Conservation (phyloP, 2,113 vertebrate species). For the Atractosteus spatula region DNA sequence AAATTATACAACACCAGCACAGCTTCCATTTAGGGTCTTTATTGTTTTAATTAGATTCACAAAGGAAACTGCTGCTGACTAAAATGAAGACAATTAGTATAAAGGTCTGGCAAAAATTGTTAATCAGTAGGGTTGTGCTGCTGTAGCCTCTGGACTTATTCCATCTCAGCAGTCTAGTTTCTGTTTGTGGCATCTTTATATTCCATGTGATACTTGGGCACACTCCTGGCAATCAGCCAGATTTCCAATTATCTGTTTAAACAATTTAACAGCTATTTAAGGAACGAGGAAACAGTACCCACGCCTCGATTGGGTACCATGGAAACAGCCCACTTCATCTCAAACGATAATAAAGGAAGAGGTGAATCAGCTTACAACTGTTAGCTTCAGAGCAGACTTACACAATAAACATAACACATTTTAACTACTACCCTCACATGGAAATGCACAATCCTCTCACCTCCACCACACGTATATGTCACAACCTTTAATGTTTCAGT, state of each 20-base stretch:
- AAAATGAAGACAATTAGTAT: constrained; percentile 63
- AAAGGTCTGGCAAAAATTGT: constrained; percentile 54
- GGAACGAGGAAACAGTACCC: constrained; percentile 51
- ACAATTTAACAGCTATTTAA: constrained; percentile 69
- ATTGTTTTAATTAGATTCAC: constrained; percentile 54
- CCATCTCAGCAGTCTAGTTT: constrained; percentile 51
- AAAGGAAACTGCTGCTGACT: constrained; percentile 59
- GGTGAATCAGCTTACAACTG: constrained; percentile 25
- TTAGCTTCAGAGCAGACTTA: background rate
- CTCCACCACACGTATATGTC: too few relatives aligned
- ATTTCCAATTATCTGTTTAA: constrained; percentile 67
- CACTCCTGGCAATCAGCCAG: constrained; percentile 61
- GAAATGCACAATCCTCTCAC: background rate
- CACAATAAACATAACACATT: background rate
- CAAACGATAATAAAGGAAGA: constrained; percentile 35
- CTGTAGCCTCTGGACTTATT: constrained; percentile 51
- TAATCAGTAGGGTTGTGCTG: constrained; percentile 55
- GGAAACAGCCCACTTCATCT: constrained; percentile 54
- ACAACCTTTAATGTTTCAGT: too few relatives aligned
- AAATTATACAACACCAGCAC: constrained; percentile 24
- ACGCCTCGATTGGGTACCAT: constrained; percentile 42
- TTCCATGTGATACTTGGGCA: constrained; percentile 63
- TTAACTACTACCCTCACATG: background rate
- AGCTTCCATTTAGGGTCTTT: constrained; percentile 39
- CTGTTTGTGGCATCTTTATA: constrained; percentile 52